Evolutionary conservation across 2,888 invertebrate genomes (phyloP), one percentile per base, ranked within the genome.

Genomic region (Thalpophila matura): DNA sequence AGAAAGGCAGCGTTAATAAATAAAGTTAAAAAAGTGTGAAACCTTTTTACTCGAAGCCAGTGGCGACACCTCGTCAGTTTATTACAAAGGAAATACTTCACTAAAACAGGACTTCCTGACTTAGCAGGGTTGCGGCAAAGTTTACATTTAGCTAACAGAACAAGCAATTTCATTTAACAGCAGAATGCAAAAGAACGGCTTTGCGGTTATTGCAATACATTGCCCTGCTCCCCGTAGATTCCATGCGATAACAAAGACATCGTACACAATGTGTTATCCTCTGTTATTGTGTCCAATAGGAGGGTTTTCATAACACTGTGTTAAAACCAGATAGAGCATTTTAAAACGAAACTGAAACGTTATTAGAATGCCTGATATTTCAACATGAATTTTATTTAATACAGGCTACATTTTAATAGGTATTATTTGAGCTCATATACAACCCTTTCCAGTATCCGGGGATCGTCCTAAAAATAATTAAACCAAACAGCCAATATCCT

Each of bases 81-180:
- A 74, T 74, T 57, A 57, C 26, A 72, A 74, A 61, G 69, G 61
- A 72, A 74, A 74, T 74, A 29, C 57, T 68, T 74, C 38, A 63
- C 70, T 70, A 70, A 64, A 70, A 70, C 71, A 70, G 56, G 60
- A 57, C 57, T 66, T 72, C 74, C 74, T 59, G 46, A 42, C 61
- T 62, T 45, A 57, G 35, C 63, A 70, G 49, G 42, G 61, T 51
- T 61, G 66, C 50, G 54, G 69, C 35, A 18, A 68, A 49, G 62
- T 75, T 70, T 74, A 78, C 69, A 80, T 74, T 77, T 56, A 74
- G 65, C 72, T 74, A 72, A 69, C 73, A 73, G 58, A 72, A 72
- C 61, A 78, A 74, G 77, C 77, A 74, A 80, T 82, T 81, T 79
- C 67, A 81, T 81, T 84, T 81, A 72, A 79, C 69, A 63, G 58